Conservation (phyloP, 2,888 invertebrate species). For the Sinotaia quadrata region DNA sequence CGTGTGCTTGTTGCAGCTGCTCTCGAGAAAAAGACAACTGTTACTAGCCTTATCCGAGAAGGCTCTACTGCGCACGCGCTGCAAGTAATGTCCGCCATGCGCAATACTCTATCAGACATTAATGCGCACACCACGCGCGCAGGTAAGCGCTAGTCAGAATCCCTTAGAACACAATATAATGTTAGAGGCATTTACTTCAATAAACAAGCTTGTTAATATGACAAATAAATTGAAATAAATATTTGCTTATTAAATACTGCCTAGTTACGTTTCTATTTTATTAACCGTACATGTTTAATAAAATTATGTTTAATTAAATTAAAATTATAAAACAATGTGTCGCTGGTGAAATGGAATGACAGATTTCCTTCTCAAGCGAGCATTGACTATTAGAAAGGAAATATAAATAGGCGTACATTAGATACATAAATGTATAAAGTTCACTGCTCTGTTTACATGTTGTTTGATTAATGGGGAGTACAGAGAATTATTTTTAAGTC, state of each 20-base stretch:
- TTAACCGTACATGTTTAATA: background rate
- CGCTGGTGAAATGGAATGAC: too few species aligned
- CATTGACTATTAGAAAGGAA: too few species aligned
- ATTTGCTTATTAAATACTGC: background rate
- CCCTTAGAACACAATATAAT: background rate
- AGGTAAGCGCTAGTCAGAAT: background rate
- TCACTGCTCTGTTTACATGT: too few species aligned
- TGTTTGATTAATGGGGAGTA: too few species aligned
- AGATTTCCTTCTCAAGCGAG: too few species aligned
- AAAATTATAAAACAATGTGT: too few species aligned
- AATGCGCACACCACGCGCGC: background rate
- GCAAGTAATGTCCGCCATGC: conserved; percentile 24
- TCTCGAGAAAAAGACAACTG: background rate
- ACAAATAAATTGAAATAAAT: background rate
- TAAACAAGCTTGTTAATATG: background rate
- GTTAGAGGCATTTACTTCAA: background rate
- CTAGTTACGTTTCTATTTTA: background rate
- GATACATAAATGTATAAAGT: too few species aligned
- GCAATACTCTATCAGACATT: conserved; percentile 1
- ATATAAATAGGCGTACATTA: too few species aligned
- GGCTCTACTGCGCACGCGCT: conserved; percentile 25
- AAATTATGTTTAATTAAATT: too few species aligned
- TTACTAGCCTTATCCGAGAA: background rate
- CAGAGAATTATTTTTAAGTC: too few species aligned
- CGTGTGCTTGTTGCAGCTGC: background rate